Evolutionary conservation across 1,140 invertebrate genomes (phyloP).

Genomic region (Dermatophagoides farinae): DNA sequence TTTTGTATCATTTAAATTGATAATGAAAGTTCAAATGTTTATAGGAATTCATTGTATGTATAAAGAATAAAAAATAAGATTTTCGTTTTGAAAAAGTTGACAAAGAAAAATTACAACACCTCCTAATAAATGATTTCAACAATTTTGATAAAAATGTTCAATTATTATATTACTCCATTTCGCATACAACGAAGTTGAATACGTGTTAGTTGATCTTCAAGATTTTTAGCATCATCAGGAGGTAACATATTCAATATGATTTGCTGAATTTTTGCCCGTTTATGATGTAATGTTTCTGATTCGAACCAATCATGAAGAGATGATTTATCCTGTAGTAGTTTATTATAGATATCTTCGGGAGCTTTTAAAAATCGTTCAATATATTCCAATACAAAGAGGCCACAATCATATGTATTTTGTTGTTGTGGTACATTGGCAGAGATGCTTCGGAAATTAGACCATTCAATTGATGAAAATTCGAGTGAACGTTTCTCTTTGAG

Average conservation of each 20-base stretch:
- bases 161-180: too few relatives aligned
- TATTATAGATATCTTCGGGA: background rate
- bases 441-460: background rate
- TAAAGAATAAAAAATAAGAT: too few relatives aligned
- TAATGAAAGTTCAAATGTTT: too few relatives aligned
- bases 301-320: background rate
- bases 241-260: conserved; percentile 3
- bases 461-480: background rate
- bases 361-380: conserved; percentile 72
- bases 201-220: background rate
- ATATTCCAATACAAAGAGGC: conserved; percentile 82
- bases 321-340: background rate
- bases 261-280: background rate
- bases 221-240: conserved; percentile 2
- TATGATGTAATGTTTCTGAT: background rate
- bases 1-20: too few relatives aligned
- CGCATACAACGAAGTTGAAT: too few relatives aligned
- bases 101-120: too few relatives aligned
- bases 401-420: conserved; percentile 90
- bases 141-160: too few relatives aligned
- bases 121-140: too few relatives aligned
- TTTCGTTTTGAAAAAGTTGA: too few relatives aligned
- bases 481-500: background rate
- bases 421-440: conserved; percentile 76
- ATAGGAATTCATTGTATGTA: too few relatives aligned